Evolutionary conservation across 2,113 vertebrate genomes (phyloP).

Genomic region (Hassar affinis): DNA sequence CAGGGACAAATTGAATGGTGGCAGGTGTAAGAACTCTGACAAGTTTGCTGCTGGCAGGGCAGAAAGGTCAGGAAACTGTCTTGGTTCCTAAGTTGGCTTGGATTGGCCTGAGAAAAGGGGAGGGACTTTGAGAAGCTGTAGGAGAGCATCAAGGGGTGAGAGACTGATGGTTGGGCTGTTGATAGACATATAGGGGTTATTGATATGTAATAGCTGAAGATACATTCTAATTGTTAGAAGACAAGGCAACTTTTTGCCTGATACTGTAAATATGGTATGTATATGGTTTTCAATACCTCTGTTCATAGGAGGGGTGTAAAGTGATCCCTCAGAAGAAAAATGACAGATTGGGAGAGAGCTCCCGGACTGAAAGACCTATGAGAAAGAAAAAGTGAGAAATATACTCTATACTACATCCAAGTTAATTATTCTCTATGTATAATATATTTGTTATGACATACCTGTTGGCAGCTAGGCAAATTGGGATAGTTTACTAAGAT

Average conservation of each 20-base stretch:
- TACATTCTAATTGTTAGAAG: background rate
- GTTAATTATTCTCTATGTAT: background rate
- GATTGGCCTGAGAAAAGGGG: constrained; percentile 47
- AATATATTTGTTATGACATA: constrained; percentile 8
- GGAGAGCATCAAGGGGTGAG: constrained; percentile 63
- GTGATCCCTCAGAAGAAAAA: constrained; percentile 2
- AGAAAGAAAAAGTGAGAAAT: background rate
- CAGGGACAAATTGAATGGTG: constrained; percentile 33
- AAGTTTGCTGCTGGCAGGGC: constrained; percentile 44
- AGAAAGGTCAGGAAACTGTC: constrained; percentile 55
- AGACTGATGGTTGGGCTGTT: constrained; percentile 57
- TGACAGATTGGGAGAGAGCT: background rate
- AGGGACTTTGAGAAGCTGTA: constrained; percentile 66
- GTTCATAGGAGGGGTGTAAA: constrained; percentile 16
- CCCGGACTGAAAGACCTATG: constrained; percentile 18
- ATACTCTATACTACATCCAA: background rate
- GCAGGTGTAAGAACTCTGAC: constrained; percentile 54
- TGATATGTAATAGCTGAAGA: background rate
- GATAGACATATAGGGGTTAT: constrained; percentile 34
- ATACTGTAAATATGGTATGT: background rate
- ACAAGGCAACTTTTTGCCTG: background rate
- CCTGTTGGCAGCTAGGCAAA: constrained; percentile 47
- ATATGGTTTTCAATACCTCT: constrained; percentile 31
- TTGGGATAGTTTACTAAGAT: constrained; percentile 74
- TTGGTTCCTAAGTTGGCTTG: constrained; percentile 37